Evolutionary conservation across 2,888 invertebrate genomes (phyloP).

Genomic region (Ectemnius cavifrons): DNA sequence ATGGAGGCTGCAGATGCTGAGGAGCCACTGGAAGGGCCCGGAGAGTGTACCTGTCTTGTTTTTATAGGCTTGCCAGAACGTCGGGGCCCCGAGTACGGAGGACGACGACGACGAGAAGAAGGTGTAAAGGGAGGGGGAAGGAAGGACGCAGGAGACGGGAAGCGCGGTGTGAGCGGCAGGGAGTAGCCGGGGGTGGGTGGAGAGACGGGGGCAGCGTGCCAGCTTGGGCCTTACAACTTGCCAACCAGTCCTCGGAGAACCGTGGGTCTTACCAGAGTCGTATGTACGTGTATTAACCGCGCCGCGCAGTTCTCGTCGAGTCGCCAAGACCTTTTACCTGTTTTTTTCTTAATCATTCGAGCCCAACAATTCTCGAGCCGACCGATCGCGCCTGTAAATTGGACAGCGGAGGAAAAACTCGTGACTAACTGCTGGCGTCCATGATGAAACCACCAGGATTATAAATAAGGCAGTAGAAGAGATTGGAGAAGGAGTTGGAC

Average conservation of each 20-base stretch:
- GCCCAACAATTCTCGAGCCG: slow-evolving; percentile 33
- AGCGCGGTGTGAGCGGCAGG: slow-evolving; percentile 53
- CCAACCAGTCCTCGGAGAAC: slow-evolving; percentile 74
- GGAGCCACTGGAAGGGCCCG: slow-evolving; percentile 76
- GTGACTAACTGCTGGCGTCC: slow-evolving; percentile 8
- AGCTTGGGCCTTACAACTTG: slow-evolving; percentile 65
- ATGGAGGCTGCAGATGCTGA: slow-evolving; percentile 73
- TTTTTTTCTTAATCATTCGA: slow-evolving; percentile 20
- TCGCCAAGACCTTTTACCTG: slow-evolving; percentile 20
- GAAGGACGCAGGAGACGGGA: slow-evolving; percentile 52
- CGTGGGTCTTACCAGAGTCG: slow-evolving; percentile 66
- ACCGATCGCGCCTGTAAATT: slow-evolving; percentile 14
- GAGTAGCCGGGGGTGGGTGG: slow-evolving; percentile 56
- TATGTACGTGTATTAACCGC: slow-evolving; percentile 44
- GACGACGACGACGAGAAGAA: slow-evolving; percentile 56
- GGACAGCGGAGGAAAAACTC: slow-evolving; percentile 1
- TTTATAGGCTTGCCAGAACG: slow-evolving; percentile 76
- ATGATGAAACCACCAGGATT: slow-evolving; percentile 56
- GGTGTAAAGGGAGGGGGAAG: slow-evolving; percentile 54
- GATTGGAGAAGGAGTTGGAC: slow-evolving; percentile 13
- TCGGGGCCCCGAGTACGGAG: slow-evolving; percentile 67
- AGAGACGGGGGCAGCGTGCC: slow-evolving; percentile 68
- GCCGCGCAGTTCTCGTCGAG: slow-evolving; percentile 45
- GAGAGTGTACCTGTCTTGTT: slow-evolving; percentile 78
- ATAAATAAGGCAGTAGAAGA: slow-evolving; percentile 27